Conservation (phyloP, 1,140 invertebrate genomes). For the Leptonema lineaticorne region DNA sequence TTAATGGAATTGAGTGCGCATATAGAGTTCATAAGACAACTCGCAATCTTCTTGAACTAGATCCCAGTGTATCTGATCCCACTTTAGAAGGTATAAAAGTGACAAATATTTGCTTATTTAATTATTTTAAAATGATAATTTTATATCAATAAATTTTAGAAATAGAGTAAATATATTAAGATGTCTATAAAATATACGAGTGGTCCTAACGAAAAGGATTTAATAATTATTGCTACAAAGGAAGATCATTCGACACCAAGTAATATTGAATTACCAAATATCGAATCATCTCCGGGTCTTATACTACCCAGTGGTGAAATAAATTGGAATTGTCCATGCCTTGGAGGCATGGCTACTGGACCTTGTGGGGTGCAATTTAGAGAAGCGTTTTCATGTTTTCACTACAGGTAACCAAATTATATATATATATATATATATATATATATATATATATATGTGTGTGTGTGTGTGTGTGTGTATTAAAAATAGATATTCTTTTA, state of each 20-base stretch:
- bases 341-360: conserved; percentile 93
- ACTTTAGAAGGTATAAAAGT: conserved; percentile 35
- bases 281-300: conserved; percentile 75
- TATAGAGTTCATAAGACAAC: conserved; percentile 61
- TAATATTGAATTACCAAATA: conserved; percentile 69
- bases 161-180: conserved; percentile 21
- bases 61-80: conserved; percentile 43
- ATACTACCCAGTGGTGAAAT: conserved; percentile 87
- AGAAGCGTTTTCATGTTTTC: conserved; percentile 93
- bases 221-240: conserved; percentile 79
- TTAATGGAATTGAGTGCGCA: conserved; percentile 55
- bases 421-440: not conserved
- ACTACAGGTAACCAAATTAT: conserved; percentile 61
- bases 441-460: not conserved
- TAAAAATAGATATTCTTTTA: not conserved
- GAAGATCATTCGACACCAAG: conserved; percentile 77
- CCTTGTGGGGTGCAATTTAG: conserved; percentile 92
- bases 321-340: conserved; percentile 96
- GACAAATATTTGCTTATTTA: not conserved
- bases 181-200: conserved; percentile 55
- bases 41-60: conserved; percentile 30
- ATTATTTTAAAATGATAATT: not conserved
- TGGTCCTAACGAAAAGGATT: conserved; percentile 72
- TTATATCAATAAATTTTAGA: not conserved
- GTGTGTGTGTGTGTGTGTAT: too few relatives aligned